Conservation (phyloP, 53 echinoderm and acorn worm genomes). For the Actinopyga echinites region DNA sequence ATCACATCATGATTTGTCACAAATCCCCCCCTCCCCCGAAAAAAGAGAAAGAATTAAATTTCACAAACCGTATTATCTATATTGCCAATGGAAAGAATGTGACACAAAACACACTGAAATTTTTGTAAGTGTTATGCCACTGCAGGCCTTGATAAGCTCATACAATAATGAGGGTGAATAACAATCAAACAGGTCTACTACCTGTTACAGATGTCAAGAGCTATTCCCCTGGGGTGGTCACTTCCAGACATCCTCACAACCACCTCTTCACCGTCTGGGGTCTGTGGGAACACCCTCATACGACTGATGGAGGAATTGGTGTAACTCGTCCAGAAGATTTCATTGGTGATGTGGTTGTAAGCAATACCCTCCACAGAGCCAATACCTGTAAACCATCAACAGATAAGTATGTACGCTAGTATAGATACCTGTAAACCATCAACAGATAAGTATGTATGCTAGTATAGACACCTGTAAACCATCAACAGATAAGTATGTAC, state of each 20-base stretch:
- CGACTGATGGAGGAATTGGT: constrained; percentile 90
- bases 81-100: too few species aligned
- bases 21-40: too few species aligned
- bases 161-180: too few species aligned
- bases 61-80: too few species aligned
- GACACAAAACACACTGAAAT: too few species aligned
- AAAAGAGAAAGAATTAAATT: too few species aligned
- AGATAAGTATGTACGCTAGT: neutral
- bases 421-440: constrained; percentile 57
- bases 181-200: neutral
- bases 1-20: too few species aligned
- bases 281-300: constrained; percentile 25
- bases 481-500: neutral
- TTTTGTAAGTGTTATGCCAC: too few species aligned
- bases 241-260: constrained; percentile 63
- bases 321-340: constrained; percentile 96
- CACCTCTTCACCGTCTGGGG: constrained; percentile 49
- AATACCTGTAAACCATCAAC: constrained; percentile 49
- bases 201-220: constrained; percentile 69
- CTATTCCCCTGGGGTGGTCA: constrained; percentile 90
- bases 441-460: neutral
- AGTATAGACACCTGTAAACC: constrained; percentile 63
- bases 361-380: constrained; percentile 94
- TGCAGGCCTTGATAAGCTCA: too few species aligned
- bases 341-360: constrained; percentile 70